Conservation (phyloP, 2,113 vertebrate species). For the Mastomys coucha region DNA sequence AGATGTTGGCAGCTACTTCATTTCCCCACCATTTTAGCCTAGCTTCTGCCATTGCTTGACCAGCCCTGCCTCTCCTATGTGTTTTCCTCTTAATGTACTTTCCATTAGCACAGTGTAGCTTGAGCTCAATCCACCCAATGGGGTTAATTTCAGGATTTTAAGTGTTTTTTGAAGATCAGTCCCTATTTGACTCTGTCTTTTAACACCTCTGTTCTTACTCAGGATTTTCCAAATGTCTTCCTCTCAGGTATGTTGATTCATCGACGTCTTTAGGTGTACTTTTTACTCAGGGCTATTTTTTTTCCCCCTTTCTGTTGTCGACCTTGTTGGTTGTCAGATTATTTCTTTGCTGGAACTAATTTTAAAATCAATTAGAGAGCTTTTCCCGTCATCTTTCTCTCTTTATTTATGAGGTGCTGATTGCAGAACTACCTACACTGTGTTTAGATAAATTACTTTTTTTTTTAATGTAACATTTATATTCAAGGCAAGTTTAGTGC, state of each 20-base stretch:
- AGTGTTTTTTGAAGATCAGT: slow-evolving; percentile 56
- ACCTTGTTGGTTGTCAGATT: slow-evolving; percentile 81
- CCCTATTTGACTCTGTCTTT: slow-evolving; percentile 39
- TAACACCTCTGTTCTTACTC: slow-evolving; percentile 38
- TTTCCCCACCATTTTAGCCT: neutral
- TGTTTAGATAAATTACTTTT: slow-evolving; percentile 75
- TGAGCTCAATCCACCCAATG: slow-evolving; percentile 43
- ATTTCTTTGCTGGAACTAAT: slow-evolving; percentile 81
- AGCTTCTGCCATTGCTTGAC: neutral
- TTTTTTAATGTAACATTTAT: slow-evolving; percentile 68
- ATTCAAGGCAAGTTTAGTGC: slow-evolving; percentile 67
- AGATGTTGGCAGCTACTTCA: slow-evolving; percentile 19
- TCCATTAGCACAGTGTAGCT: neutral
- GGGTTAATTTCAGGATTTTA: slow-evolving; percentile 67
- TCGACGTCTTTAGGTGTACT: slow-evolving; percentile 26
- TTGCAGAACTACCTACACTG: slow-evolving; percentile 79
- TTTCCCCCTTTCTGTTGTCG: slow-evolving; percentile 26
- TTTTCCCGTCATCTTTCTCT: slow-evolving; percentile 78
- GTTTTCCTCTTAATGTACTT: neutral
- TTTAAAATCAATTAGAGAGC: slow-evolving; percentile 82
- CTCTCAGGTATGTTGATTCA: slow-evolving; percentile 51
- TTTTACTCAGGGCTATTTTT: neutral
- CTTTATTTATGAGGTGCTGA: slow-evolving; percentile 82
- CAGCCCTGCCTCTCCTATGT: neutral
- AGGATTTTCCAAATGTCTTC: slow-evolving; percentile 5